Base-by-base conservation (phyloP, 2,888 invertebrate species). In the Stratiomys singularior region DNA sequence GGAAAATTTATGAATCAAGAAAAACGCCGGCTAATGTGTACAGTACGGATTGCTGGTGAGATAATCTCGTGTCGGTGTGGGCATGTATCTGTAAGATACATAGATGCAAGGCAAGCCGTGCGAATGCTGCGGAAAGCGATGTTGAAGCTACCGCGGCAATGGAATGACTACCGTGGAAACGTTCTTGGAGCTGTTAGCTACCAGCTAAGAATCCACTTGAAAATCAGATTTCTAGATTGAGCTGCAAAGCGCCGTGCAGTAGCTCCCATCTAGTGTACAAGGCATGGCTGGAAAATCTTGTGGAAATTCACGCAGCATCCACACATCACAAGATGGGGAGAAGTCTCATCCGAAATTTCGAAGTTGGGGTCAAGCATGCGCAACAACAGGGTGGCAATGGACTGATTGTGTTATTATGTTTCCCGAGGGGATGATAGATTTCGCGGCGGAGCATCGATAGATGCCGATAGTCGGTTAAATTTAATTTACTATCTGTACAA, bases 351-450 rank as follows among this genome's bases (percentile, higher is more conserved):
- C 28, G 30, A 52, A 72, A 13, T 58, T 74, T 74, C 74, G 74
- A 74, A 37, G 37, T 74, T 74, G 58, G 74, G 58, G 56, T 46
- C 58, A 23, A 37, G 30, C 74, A 74, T 74, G 74, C 74, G 74
- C 74, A 56, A 58, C n/a, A 69, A 1, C 11, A 47, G 67, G 67
- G 67, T 44, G 69, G 27, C 18, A 44, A 47, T 47, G 47, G 47
- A 21, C 25, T 25, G 13, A 18, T 56, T 56, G 11, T n/a, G 60
- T 2, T 15, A 25, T 11, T 23, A 44, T 67, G 37, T 67, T 18
- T n/a, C n/a, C n/a, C n/a, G n/a, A n/a, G n/a, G n/a, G 47, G 23
- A 7, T 47, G 69, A 46, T 69, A 27, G 47, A 47, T 47, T 47
- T 37, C 9, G 9, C 27, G 9, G 9, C 37, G 37, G 9, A 37